phyloP scores from a whole-genome alignment of 1,140 invertebrate genomes.

The Luehdorfia chinensis region DNA sequence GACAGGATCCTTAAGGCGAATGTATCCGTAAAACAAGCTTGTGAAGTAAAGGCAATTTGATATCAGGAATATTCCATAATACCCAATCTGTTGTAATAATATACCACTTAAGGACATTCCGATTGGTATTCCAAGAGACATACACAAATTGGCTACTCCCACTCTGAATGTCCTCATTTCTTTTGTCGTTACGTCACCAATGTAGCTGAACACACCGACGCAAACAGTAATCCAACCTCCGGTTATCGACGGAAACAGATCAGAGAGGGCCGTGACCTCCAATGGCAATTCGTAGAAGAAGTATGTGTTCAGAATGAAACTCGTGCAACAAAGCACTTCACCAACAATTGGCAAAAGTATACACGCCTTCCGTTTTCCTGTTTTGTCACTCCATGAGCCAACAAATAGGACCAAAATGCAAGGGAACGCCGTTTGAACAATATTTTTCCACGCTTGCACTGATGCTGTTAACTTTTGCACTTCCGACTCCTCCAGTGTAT shows the following conservation, averaged over 20 bases:
- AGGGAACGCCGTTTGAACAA: slow-evolving; percentile 77
- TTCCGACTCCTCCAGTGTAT: slow-evolving; percentile 72
- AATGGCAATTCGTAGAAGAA: slow-evolving; percentile 76
- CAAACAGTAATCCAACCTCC: slow-evolving; percentile 78
- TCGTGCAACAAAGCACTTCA: slow-evolving; percentile 69
- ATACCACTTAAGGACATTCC: slow-evolving; percentile 73
- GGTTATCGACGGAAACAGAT: slow-evolving; percentile 78
- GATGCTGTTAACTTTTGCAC: slow-evolving; percentile 78
- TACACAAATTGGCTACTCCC: slow-evolving; percentile 78
- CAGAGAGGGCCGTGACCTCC: slow-evolving; percentile 73
- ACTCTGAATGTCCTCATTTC: slow-evolving; percentile 79
- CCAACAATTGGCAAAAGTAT: slow-evolving; percentile 77
- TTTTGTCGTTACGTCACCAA: slow-evolving; percentile 78
- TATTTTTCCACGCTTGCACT: slow-evolving; percentile 78
- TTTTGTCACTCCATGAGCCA: slow-evolving; percentile 80
- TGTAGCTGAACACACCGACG: slow-evolving; percentile 79
- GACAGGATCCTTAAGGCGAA: slow-evolving; percentile 67
- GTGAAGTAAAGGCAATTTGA: slow-evolving; percentile 68
- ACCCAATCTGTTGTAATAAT: slow-evolving; percentile 66
- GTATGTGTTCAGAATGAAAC: slow-evolving; percentile 76
- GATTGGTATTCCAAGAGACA: slow-evolving; percentile 71
- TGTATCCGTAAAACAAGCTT: slow-evolving; percentile 68
- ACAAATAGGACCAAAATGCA: slow-evolving; percentile 78
- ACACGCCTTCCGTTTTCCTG: slow-evolving; percentile 78
- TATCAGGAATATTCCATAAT: slow-evolving; percentile 73